These are phyloP conservation scores for Petromus typicus DNA, from an alignment of 2,113 vertebrate species.

Conservation along the genomic window DNA sequence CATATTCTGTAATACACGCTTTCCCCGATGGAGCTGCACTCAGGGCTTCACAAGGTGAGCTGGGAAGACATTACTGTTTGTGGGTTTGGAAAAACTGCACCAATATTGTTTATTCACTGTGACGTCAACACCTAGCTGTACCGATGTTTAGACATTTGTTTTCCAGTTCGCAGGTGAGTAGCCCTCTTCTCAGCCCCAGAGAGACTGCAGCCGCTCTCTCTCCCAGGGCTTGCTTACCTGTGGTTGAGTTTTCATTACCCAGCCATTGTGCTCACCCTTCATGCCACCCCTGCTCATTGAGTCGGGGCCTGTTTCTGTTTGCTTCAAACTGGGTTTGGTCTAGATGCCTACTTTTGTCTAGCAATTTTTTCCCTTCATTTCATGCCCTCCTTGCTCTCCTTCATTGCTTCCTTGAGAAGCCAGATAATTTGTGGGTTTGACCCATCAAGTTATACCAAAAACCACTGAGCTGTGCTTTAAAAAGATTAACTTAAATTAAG, in stretches of 20 bases:
- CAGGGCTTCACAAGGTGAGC: neutral
- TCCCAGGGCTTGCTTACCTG: conserved; percentile 54
- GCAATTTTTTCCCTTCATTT: conserved; percentile 65
- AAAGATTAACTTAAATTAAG: neutral
- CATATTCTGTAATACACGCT: conserved; percentile 33
- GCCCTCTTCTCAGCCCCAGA: conserved; percentile 49
- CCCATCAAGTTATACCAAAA: conserved; percentile 2
- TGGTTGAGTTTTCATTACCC: conserved; percentile 69
- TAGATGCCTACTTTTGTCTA: conserved; percentile 69
- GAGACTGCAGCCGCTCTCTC: neutral
- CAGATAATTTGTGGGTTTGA: neutral
- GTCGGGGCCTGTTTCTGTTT: conserved; percentile 79
- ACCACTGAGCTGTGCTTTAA: neutral
- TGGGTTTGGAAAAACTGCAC: neutral
- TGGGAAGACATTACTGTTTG: neutral
- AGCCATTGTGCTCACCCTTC: conserved; percentile 57
- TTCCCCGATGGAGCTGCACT: conserved; percentile 2
- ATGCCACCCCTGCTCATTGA: conserved; percentile 79
- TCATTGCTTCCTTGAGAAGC: conserved; percentile 55
- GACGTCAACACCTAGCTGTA: neutral
- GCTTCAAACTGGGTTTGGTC: conserved; percentile 75
- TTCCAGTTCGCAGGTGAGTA: conserved; percentile 30
- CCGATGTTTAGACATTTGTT: neutral
- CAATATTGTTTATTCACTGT: neutral
- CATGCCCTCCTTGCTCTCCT: neutral